These are phyloP conservation scores for Nomia melanderi DNA, from an alignment of 1,140 invertebrate species.

Conservation along the genomic window DNA sequence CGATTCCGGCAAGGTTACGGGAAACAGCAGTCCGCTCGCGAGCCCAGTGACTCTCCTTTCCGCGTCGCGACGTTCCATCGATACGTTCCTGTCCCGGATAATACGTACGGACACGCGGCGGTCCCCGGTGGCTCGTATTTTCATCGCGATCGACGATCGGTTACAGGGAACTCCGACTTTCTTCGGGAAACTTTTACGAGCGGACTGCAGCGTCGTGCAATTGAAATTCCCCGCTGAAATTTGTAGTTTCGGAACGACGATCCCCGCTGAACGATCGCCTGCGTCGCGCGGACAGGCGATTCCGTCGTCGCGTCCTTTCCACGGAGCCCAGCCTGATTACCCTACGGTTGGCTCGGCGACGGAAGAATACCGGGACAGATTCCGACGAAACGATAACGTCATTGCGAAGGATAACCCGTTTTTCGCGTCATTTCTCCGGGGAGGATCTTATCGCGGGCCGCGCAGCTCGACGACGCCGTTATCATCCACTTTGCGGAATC, in stretches of 20 bases:
- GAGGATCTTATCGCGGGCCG: constrained; percentile 19
- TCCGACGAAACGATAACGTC: background rate
- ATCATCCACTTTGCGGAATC: constrained; percentile 8
- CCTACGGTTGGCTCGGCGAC: background rate
- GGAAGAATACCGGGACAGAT: background rate
- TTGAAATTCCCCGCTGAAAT: constrained; percentile 8
- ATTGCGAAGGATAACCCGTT: constrained; percentile 12
- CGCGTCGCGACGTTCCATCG: background rate
- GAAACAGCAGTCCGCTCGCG: background rate
- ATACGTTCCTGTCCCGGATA: constrained; percentile 1
- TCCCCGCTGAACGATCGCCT: too few relatives aligned
- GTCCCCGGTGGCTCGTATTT: background rate
- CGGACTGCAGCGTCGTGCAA: background rate
- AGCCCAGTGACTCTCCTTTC: background rate
- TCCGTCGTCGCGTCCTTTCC: too few relatives aligned
- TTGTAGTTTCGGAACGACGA: background rate
- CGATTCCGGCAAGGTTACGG: too few relatives aligned
- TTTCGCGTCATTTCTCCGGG: constrained; percentile 23
- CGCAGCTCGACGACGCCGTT: background rate
- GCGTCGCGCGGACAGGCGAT: too few relatives aligned
- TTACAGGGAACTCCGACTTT: too few relatives aligned
- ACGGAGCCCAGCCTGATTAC: too few relatives aligned
- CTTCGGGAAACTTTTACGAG: constrained; percentile 13
- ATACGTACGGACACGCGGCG: background rate
- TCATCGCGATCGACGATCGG: too few relatives aligned